These are phyloP conservation scores for Cylloceria caligata DNA, from an alignment of 2,888 invertebrate species.

Conservation along the genomic window DNA sequence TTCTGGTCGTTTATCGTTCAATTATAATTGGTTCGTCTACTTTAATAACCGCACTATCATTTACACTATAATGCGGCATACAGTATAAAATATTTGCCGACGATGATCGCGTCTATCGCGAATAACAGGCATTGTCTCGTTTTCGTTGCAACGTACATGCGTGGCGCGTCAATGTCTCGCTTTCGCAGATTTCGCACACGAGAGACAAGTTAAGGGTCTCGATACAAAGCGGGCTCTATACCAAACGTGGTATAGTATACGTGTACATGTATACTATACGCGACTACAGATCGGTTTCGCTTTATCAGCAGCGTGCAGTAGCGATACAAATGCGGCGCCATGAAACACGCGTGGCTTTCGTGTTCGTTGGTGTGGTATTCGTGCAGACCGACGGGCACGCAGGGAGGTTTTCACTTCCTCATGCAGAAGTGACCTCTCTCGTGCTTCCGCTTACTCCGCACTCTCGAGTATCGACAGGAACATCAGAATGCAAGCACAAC, in stretches of 20 bases:
- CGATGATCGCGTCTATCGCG: constrained; percentile 25
- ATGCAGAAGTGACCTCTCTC: constrained; percentile 23
- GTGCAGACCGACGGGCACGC: constrained; percentile 27
- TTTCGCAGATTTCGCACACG: constrained; percentile 29
- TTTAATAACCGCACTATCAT: not conserved
- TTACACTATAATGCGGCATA: not conserved
- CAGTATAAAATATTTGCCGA: not conserved
- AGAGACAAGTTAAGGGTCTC: constrained; percentile 13
- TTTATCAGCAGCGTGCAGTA: constrained; percentile 56
- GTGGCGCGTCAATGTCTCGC: constrained; percentile 23
- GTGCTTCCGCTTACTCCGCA: constrained; percentile 28
- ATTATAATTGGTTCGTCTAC: not conserved
- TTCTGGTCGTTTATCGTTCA: too few relatives aligned
- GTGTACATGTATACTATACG: constrained; percentile 3
- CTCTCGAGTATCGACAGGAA: constrained; percentile 37
- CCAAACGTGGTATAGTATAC: not conserved
- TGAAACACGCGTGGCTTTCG: constrained; percentile 37
- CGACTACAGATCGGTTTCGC: constrained; percentile 52
- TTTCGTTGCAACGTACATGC: constrained; percentile 22
- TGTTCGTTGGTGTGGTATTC: constrained; percentile 42
- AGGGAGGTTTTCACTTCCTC: constrained; percentile 43
- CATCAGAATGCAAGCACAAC: constrained; percentile 17
- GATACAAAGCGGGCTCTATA: not conserved
- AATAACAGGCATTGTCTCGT: constrained; percentile 31
- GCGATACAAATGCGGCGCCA: constrained; percentile 41